phyloP scores from a whole-genome alignment of 2,797 vertebrate species.

The Diplodus puntazzo region DNA sequence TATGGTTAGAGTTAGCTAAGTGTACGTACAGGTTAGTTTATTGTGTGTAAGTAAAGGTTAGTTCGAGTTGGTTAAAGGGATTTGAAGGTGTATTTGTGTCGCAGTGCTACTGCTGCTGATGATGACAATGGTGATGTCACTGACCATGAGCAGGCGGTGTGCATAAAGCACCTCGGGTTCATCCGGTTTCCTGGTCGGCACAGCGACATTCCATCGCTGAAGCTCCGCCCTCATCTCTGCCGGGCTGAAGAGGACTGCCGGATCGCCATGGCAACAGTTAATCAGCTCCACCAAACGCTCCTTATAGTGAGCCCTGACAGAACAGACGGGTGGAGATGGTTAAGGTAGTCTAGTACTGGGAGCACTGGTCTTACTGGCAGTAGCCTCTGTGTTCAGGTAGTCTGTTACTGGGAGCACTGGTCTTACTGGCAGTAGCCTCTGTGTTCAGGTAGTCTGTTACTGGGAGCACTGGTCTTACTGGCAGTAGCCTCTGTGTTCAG shows the following conservation, averaged over 20 bases:
- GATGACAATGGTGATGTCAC: constrained; percentile 35
- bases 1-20: too few species aligned
- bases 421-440: too few species aligned
- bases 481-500: too few species aligned
- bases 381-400: neutral
- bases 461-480: too few species aligned
- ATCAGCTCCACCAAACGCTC: constrained; percentile 83
- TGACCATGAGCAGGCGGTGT: constrained; percentile 76
- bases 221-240: constrained; percentile 78
- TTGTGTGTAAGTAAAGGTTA: too few species aligned
- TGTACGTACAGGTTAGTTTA: too few species aligned
- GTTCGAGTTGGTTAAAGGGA: neutral
- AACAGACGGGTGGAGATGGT: neutral
- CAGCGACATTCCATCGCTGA: constrained; percentile 71
- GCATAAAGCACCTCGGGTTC: constrained; percentile 69
- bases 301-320: constrained; percentile 80
- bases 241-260: constrained; percentile 70
- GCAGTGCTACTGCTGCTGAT: too few species aligned
- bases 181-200: constrained; percentile 58
- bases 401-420: too few species aligned
- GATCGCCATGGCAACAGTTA: constrained; percentile 77
- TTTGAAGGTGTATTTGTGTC: too few species aligned
- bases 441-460: too few species aligned
- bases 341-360: neutral
- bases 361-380: too few species aligned